A percentile compares a stretch with the other conserved stretches of the same genome.
phyloP scores from a whole-genome alignment of 2,888 invertebrate species.

The Pheosia tremula region DNA sequence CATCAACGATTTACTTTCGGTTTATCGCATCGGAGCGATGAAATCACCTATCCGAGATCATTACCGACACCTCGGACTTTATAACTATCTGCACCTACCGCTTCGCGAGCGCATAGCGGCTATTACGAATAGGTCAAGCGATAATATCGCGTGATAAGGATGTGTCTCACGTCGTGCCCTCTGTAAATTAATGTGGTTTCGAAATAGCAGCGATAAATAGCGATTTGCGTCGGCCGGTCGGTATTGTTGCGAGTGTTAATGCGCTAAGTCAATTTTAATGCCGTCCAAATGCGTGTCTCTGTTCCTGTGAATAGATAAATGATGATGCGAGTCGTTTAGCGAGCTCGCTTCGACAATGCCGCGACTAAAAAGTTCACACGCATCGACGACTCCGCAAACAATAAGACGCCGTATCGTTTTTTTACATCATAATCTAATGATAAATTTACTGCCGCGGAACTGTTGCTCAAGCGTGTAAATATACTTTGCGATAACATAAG shows the following conservation, averaged over 20 bases:
- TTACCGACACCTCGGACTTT: constrained; percentile 24
- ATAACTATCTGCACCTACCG: constrained; percentile 25
- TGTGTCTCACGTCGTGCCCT: constrained; percentile 40
- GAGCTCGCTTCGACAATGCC: constrained; percentile 45
- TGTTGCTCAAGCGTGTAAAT: constrained; percentile 58
- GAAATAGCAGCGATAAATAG: constrained; percentile 64
- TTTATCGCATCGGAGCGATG: constrained; percentile 48
- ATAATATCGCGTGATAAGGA: constrained; percentile 53
- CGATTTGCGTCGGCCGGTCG: constrained; percentile 56
- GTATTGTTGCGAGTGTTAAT: constrained; percentile 67
- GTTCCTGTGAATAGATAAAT: constrained; percentile 47
- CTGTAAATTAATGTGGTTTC: constrained; percentile 57
- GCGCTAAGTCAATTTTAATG: constrained; percentile 59
- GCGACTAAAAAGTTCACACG: constrained; percentile 63
- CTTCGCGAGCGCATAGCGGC: constrained; percentile 46
- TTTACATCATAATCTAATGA: constrained; percentile 61
- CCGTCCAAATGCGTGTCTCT: constrained; percentile 50
- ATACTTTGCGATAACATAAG: constrained; percentile 60
- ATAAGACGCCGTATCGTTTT: constrained; percentile 51
- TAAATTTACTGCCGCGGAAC: constrained; percentile 50
- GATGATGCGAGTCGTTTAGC: constrained; percentile 55
- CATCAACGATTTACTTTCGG: constrained; percentile 55
- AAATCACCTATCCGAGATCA: constrained; percentile 41
- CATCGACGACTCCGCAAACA: constrained; percentile 60
- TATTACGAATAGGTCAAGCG: constrained; percentile 56